Evolutionary conservation across 1,140 invertebrate genomes (phyloP).

Genomic region (Leptopilina boulardi): DNA sequence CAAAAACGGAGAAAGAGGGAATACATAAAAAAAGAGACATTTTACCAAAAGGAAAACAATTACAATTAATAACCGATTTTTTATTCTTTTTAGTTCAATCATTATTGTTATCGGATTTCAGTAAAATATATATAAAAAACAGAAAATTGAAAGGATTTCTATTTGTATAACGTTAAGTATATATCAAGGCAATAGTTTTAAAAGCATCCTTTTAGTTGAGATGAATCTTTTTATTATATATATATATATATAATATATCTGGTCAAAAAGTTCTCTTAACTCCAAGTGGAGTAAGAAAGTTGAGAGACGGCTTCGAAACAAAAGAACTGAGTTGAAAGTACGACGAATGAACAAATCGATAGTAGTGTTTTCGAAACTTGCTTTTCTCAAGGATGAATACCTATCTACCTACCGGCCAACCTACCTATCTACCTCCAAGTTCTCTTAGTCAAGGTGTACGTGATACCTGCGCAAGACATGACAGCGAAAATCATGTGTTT

Average conservation of each 20-base stretch:
- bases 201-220: not conserved
- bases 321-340: conserved; percentile 30
- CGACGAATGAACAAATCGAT: conserved; percentile 29
- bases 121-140: no score
- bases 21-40: no score
- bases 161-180: no score
- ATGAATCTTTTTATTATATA: not conserved
- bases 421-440: conserved; percentile 16
- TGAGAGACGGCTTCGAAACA: conserved; percentile 21
- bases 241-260: not conserved
- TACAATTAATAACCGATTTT: no score
- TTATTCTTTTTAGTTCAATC: no score
- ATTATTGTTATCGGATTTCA: no score
- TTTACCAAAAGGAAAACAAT: no score
- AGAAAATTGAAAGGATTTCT: no score
- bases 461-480: not conserved
- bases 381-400: conserved; percentile 23
- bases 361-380: conserved; percentile 29
- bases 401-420: conserved; percentile 22
- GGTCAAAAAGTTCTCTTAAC: conserved; percentile 11
- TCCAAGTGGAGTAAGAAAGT: conserved; percentile 26
- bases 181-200: not conserved
- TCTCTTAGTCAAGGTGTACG: not conserved
- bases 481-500: not conserved
- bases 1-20: not conserved